Evolutionary conservation across 2,113 vertebrate species (phyloP).

Genomic region (Oncorhynchus nerka): DNA sequence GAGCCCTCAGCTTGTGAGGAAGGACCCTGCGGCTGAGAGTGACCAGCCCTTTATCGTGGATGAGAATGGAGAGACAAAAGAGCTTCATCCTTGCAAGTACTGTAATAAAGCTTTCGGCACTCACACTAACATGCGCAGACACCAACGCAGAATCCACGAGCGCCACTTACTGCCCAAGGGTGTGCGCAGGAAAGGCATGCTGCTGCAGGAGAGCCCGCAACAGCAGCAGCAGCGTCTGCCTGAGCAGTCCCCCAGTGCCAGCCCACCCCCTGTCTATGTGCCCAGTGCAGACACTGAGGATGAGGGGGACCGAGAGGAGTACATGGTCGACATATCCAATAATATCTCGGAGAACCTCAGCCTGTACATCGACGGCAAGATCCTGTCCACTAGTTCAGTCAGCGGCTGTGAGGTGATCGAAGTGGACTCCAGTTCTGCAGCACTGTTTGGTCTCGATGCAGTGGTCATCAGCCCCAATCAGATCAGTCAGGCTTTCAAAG

Average conservation of each 20-base stretch:
- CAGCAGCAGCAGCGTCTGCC: constrained; percentile 57
- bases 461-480: constrained; percentile 85
- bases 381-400: constrained; percentile 83
- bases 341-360: constrained; percentile 98
- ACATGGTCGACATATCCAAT: constrained; percentile 92
- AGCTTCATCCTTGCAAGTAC: constrained; percentile 91
- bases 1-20: constrained; percentile 57
- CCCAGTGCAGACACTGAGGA: constrained; percentile 92
- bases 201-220: constrained; percentile 77
- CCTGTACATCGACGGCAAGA: constrained; percentile 96
- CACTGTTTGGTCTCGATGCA: constrained; percentile 87
- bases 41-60: constrained; percentile 69
- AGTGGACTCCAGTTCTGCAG: constrained; percentile 85
- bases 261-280: constrained; percentile 77
- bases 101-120: constrained; percentile 98
- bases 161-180: constrained; percentile 95
- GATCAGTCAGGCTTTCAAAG: constrained; percentile 78
- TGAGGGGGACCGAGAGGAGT: constrained; percentile 77
- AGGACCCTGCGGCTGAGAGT: constrained; percentile 47
- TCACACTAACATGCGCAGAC: constrained; percentile 95
- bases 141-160: constrained; percentile 94
- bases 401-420: constrained; percentile 95
- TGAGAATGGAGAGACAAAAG: constrained; percentile 87
- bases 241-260: constrained; percentile 64
- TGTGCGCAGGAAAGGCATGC: constrained; percentile 89